Evolutionary conservation across 64 coral and sea anemone genomes (phyloP), one percentile per base, ranked within the genome.

Genomic region (Stylophora pistillata): DNA sequence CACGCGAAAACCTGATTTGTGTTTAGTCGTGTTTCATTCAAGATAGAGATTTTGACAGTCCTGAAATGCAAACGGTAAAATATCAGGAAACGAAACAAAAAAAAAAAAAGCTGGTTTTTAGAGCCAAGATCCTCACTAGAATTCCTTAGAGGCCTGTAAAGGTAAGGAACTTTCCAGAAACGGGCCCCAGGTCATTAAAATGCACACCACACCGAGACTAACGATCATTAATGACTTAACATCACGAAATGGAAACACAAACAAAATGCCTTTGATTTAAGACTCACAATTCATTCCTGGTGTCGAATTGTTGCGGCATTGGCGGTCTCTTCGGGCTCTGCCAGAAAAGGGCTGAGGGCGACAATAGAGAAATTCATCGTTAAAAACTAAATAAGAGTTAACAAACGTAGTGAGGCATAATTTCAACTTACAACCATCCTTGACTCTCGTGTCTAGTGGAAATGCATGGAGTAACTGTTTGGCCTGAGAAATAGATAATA

Each of bases 281-380:
- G 37, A 90, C 96, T 92, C 90, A 98, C 96, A 98, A 58, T 56
- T 79, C 26, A 72, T 95, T 89, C 9, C 76, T 78, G 26, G 77
- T 71, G 68, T 80, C 86, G 85, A 98, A 98, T 7, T 89, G 81
- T 58, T 90, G 90, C 60, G 96, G 93, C 52, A 91, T 88, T 1
- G 96, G 96, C 33, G 93, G 93, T 30, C 96, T 84, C 56, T 92
- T 98, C 2, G 96, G 96, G 28, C 89, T 92, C 60, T 98, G 93
- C 96, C 96, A 98, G 70, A 98, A 98, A 29, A 94, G 61, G 4
- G 93, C 96, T 98, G 55, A 16, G 86, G 87, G 68, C 0, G 56
- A 18, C 72, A 27, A 92, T 15, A 23, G 53, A 21, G 15, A 2
- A 29, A 23, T 54, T 32, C 25, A 5, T 23, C 9, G 25, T 30